phyloP scores from a whole-genome alignment of 2,888 invertebrate genomes.

The Keiferia lycopersicella region DNA sequence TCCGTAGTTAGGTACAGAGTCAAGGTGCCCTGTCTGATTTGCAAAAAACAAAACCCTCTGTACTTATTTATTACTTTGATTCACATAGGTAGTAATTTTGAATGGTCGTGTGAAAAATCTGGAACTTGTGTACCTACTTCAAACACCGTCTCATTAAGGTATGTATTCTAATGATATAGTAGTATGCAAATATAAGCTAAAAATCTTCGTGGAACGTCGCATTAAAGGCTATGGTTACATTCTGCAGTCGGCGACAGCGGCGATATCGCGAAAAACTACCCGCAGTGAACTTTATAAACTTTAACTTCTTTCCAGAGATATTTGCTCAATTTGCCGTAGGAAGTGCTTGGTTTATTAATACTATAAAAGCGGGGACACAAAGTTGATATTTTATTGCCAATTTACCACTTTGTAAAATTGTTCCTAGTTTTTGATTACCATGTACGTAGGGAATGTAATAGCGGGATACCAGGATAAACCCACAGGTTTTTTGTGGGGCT shows the following conservation, averaged over 20 bases:
- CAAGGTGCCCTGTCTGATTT: too few relatives aligned
- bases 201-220: slow-evolving; percentile 2
- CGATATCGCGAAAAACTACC: slow-evolving; percentile 7
- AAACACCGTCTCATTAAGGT: neutral
- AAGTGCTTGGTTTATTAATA: slow-evolving; percentile 34
- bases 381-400: too few relatives aligned
- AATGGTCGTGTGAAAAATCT: neutral
- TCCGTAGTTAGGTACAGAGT: too few relatives aligned
- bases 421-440: too few relatives aligned
- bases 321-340: neutral
- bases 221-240: slow-evolving; percentile 12
- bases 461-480: too few relatives aligned
- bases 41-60: too few relatives aligned
- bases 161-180: neutral
- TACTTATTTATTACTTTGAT: too few relatives aligned
- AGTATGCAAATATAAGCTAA: neutral
- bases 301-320: slow-evolving; percentile 5
- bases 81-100: neutral
- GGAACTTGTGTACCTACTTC: neutral
- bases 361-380: slow-evolving; percentile 36
- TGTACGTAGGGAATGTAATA: too few relatives aligned
- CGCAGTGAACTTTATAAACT: slow-evolving; percentile 6
- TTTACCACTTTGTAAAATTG: too few relatives aligned
- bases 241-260: slow-evolving; percentile 13
- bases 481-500: too few relatives aligned